Conservation (phyloP, 2,888 invertebrate species). For the Watsonalla binaria region DNA sequence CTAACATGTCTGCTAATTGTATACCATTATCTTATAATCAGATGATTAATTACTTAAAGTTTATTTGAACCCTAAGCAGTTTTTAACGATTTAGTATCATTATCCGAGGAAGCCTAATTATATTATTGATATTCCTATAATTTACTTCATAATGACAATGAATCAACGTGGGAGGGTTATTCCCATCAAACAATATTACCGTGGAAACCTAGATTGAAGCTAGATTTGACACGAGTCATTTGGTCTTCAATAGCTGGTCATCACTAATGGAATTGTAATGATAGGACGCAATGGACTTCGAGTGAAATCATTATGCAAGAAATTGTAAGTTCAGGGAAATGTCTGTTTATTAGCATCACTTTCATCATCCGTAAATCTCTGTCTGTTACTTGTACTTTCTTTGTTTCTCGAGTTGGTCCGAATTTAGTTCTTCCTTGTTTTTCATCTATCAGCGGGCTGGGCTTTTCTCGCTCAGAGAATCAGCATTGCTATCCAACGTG, state of each 20-base stretch:
- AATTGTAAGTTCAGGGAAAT: not conserved
- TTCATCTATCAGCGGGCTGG: too few species aligned
- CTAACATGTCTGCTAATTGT: too few species aligned
- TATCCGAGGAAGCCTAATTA: too few species aligned
- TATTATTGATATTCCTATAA: too few species aligned
- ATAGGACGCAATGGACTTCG: slow-evolving; percentile 17
- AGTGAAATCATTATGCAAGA: slow-evolving; percentile 11
- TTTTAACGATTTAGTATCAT: too few species aligned
- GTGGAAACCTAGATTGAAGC: slow-evolving; percentile 19
- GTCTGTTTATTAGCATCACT: not conserved
- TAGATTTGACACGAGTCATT: slow-evolving; percentile 33
- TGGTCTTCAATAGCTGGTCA: slow-evolving; percentile 12
- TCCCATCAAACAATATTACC: slow-evolving; percentile 21
- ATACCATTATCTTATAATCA: too few species aligned
- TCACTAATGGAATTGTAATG: slow-evolving; percentile 21
- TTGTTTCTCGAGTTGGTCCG: too few species aligned
- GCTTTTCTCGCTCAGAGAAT: too few species aligned
- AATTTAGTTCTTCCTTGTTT: too few species aligned
- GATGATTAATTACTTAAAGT: too few species aligned
- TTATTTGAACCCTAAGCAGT: too few species aligned
- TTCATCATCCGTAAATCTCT: not conserved
- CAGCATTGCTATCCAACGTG: too few species aligned
- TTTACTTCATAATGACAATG: slow-evolving; percentile 17
- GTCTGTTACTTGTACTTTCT: not conserved
- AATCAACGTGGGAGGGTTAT: slow-evolving; percentile 35